A percentile compares a stretch with the other conserved stretches of the same genome.
phyloP scores from a whole-genome alignment of 2,797 vertebrate species.

The Borostomias antarcticus region DNA sequence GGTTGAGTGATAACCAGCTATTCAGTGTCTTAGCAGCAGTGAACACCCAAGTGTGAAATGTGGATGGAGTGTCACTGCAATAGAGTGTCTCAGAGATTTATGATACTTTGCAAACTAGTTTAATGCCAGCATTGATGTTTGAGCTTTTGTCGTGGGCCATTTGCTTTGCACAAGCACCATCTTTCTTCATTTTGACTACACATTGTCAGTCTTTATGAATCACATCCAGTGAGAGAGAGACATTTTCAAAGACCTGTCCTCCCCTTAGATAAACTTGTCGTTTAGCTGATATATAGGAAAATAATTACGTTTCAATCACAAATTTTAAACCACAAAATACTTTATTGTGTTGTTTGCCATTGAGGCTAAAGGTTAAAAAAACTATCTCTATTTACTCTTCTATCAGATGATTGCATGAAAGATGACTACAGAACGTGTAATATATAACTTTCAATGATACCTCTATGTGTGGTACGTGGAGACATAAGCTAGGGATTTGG shows the following conservation, averaged over 20 bases:
- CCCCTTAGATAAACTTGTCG: slow-evolving; percentile 65
- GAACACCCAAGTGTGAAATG: slow-evolving; percentile 64
- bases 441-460: neutral
- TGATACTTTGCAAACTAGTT: slow-evolving; percentile 64
- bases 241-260: slow-evolving; percentile 56
- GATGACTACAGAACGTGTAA: neutral
- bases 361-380: slow-evolving; percentile 35
- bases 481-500: neutral
- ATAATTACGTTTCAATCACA: slow-evolving; percentile 57
- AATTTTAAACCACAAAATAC: slow-evolving; percentile 29
- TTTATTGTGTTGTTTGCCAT: slow-evolving; percentile 42
- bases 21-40: slow-evolving; percentile 48
- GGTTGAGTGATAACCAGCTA: slow-evolving; percentile 69
- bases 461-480: neutral
- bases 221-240: slow-evolving; percentile 46
- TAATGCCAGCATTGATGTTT: slow-evolving; percentile 59
- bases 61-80: slow-evolving; percentile 56
- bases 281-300: slow-evolving; percentile 56
- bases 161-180: slow-evolving; percentile 70
- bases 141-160: slow-evolving; percentile 65
- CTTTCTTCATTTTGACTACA: slow-evolving; percentile 59
- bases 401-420: neutral
- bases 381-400: slow-evolving; percentile 13
- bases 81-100: slow-evolving; percentile 68
- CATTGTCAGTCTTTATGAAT: slow-evolving; percentile 61